phyloP scores from a whole-genome alignment of 2,113 vertebrate species.

The Trogon surrucura region DNA sequence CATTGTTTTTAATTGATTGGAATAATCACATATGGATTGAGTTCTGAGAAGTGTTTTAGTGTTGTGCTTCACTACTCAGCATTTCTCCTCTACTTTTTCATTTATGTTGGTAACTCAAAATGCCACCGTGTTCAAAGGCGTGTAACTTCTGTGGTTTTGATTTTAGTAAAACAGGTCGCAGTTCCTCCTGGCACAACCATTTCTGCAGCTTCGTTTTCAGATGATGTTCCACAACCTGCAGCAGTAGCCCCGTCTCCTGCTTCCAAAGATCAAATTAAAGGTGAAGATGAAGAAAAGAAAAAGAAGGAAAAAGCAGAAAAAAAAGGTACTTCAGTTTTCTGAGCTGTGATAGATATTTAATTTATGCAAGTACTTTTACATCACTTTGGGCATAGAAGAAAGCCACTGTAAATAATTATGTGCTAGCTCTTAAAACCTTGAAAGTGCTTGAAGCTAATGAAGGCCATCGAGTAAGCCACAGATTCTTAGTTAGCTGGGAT shows the following conservation, averaged over 20 bases:
- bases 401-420: not conserved
- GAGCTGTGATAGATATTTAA: not conserved
- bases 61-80: not conserved
- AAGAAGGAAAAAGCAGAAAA: slow-evolving; percentile 89
- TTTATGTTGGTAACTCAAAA: not conserved
- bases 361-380: not conserved
- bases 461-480: not conserved
- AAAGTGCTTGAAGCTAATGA: not conserved
- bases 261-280: slow-evolving; percentile 68
- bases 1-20: not conserved
- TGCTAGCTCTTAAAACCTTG: not conserved
- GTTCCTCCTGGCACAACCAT: slow-evolving; percentile 66
- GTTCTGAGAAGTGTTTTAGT: not conserved
- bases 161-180: slow-evolving; percentile 82
- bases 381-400: not conserved
- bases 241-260: slow-evolving; percentile 30
- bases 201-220: slow-evolving; percentile 59
- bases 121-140: not conserved
- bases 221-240: slow-evolving; percentile 40
- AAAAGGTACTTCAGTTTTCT: slow-evolving; percentile 81
- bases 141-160: slow-evolving; percentile 1
- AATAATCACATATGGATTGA: not conserved
- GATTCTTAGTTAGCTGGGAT: not conserved
- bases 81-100: not conserved
- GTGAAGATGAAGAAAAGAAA: slow-evolving; percentile 82